These are phyloP conservation scores for Lamellibrachia luymesi DNA, from an alignment of 1,140 invertebrate genomes.

Conservation along the genomic window DNA sequence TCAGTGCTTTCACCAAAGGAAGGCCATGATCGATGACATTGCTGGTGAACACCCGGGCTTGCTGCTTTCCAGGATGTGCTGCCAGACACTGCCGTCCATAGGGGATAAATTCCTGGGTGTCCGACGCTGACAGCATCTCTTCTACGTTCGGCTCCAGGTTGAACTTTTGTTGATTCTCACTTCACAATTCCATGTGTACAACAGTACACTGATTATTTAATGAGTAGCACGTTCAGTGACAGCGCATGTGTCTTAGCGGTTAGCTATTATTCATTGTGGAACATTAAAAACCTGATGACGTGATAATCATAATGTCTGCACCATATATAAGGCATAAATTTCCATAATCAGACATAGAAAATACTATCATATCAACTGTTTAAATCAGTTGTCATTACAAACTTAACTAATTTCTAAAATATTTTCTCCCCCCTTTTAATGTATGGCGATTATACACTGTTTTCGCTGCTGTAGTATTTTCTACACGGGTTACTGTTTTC, in stretches of 20 bases:
- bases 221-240: not conserved
- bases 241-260: not conserved
- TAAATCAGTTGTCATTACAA: too few species aligned
- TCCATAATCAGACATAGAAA: too few species aligned
- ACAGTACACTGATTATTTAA: not conserved
- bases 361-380: not conserved
- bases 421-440: too few species aligned
- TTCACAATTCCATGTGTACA: not conserved
- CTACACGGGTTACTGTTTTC: not conserved
- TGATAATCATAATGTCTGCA: too few species aligned
- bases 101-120: constrained; percentile 79
- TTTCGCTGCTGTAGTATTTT: too few species aligned
- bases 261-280: not conserved
- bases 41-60: constrained; percentile 28
- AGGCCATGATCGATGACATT: constrained; percentile 43
- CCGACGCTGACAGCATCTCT: constrained; percentile 39
- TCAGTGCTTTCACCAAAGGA: constrained; percentile 53
- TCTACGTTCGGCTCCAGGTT: not conserved
- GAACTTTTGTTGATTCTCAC: not conserved
- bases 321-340: too few species aligned
- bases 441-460: too few species aligned
- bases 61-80: constrained; percentile 70
- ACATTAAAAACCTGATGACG: too few species aligned
- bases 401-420: too few species aligned
- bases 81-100: constrained; percentile 78